Conservation (phyloP, 1,140 invertebrate species). For the Andrena cerasifolii region DNA sequence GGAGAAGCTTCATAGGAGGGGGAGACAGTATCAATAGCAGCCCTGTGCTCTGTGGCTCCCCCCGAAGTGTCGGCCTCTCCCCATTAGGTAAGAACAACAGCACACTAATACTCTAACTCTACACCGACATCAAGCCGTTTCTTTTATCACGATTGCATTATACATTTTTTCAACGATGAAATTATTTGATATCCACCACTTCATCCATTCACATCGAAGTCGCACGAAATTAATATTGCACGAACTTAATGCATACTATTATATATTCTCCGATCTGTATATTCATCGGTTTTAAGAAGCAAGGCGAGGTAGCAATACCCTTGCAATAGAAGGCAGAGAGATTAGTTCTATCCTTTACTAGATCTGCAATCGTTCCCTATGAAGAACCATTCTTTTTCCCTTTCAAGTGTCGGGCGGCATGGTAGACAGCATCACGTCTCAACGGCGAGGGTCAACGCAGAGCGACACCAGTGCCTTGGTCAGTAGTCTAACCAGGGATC, state of each 20-base stretch:
- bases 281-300: conserved; percentile 10
- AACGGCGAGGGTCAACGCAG: conserved; percentile 84
- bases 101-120: conserved; percentile 47
- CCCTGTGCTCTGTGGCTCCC: conserved; percentile 83
- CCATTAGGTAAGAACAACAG: conserved; percentile 82
- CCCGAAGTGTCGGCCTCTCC: conserved; percentile 84
- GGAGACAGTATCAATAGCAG: conserved; percentile 83
- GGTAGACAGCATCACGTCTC: conserved; percentile 78
- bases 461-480: conserved; percentile 87
- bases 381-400: conserved; percentile 33
- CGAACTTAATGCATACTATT: neutral
- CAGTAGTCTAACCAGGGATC: conserved; percentile 85
- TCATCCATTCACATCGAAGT: conserved; percentile 25
- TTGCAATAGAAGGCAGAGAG: conserved; percentile 10
- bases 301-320: conserved; percentile 41
- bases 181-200: neutral
- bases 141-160: neutral
- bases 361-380: neutral
- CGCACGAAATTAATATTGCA: conserved; percentile 51
- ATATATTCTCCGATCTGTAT: conserved; percentile 17
- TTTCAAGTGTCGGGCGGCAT: conserved; percentile 79
- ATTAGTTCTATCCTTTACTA: neutral
- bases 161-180: neutral
- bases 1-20: conserved; percentile 78
- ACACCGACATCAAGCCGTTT: conserved; percentile 25